A percentile compares a stretch with the other conserved stretches of the same genome.
Evolutionary conservation across 1,140 invertebrate genomes (phyloP).

Genomic region (Drosophila sproati): DNA sequence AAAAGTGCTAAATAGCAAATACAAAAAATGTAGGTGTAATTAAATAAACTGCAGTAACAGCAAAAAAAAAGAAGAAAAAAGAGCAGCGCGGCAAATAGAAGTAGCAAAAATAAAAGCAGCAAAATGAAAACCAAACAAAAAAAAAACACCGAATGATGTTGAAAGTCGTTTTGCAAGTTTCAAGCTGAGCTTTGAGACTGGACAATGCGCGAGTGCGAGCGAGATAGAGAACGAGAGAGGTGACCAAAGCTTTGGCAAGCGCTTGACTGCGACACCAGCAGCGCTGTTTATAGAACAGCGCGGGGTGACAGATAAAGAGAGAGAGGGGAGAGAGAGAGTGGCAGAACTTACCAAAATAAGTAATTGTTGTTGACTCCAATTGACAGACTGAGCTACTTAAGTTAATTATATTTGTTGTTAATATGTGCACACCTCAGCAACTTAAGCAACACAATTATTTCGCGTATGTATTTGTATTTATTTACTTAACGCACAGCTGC

Average conservation of each 20-base stretch:
- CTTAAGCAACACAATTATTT: slow-evolving; percentile 33
- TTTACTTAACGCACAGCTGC: slow-evolving; percentile 22
- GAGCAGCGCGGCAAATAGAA: slow-evolving; percentile 42
- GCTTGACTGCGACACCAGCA: slow-evolving; percentile 22
- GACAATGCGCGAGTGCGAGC: slow-evolving; percentile 15
- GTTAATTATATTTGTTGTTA: slow-evolving; percentile 33
- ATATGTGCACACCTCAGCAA: slow-evolving; percentile 27
- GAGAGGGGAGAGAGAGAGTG: neutral
- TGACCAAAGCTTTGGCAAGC: slow-evolving; percentile 22
- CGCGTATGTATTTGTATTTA: slow-evolving; percentile 27
- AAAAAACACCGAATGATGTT: slow-evolving; percentile 62
- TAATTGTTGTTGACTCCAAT: slow-evolving; percentile 26
- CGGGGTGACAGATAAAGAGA: neutral
- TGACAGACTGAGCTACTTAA: slow-evolving; percentile 46
- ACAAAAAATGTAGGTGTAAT: slow-evolving; percentile 66
- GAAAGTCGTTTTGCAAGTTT: slow-evolving; percentile 84
- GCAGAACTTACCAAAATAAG: slow-evolving; percentile 36
- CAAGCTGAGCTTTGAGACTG: slow-evolving; percentile 45
- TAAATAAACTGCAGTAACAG: slow-evolving; percentile 53
- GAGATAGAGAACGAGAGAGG: slow-evolving; percentile 9
- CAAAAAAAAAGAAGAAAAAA: neutral
- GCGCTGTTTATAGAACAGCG: slow-evolving; percentile 30
- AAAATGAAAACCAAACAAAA: slow-evolving; percentile 17
- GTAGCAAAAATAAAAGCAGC: slow-evolving; percentile 38
- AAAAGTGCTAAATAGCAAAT: slow-evolving; percentile 45